Evolutionary conservation across 2,888 invertebrate genomes (phyloP), one percentile per base, ranked within the genome.

Genomic region (Cynaeus angustus): DNA sequence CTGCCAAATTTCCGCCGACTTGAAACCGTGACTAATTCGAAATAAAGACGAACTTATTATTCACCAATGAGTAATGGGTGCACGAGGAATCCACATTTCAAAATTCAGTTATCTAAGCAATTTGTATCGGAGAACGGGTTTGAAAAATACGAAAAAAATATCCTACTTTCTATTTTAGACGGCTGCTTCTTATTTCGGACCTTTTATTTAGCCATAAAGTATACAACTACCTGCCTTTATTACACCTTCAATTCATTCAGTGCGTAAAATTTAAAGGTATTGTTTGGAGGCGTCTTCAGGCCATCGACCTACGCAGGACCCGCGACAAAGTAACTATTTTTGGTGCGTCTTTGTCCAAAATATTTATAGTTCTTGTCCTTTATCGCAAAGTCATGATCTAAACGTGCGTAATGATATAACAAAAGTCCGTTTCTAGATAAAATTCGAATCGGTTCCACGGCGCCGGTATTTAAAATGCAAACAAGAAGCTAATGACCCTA

Each of bases 331-430:
- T 13, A 14, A n/a, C 43, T 72, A 72, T 70, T 72, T 72, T 69
- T 66, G 69, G 66, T 62, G 48, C 58, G 48, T 65, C 72, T 70
- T 70, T 70, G 72, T 69, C 52, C 59, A 55, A 69, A 72, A 70
- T 67, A 67, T 70, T 72, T 70, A 68, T 67, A 67, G 70, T 69
- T 16, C 10, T 43, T 53, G 53, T 43, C 43, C 43, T 53, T 48
- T 64, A 53, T 64, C 64, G 46, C 8, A 16, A 4, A 7, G 9
- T 16, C 46, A 16, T 21, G 48, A 9, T 7, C 26, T 50, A 28
- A 1, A 33, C 33, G 33, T 33, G 33, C n/a, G 7, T n/a, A 50
- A n/a, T 21, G 48, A 50, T 10, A 50, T 28, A 8, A 50, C 46
- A 16, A 9, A 46, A 5, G 9, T 45, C 45, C 6, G 8, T 53